Percentiles rank a stretch among this genome's conserved stretches.
Evolutionary conservation across 2,113 vertebrate species (phyloP).

Genomic region (Hepsetus odoe): DNA sequence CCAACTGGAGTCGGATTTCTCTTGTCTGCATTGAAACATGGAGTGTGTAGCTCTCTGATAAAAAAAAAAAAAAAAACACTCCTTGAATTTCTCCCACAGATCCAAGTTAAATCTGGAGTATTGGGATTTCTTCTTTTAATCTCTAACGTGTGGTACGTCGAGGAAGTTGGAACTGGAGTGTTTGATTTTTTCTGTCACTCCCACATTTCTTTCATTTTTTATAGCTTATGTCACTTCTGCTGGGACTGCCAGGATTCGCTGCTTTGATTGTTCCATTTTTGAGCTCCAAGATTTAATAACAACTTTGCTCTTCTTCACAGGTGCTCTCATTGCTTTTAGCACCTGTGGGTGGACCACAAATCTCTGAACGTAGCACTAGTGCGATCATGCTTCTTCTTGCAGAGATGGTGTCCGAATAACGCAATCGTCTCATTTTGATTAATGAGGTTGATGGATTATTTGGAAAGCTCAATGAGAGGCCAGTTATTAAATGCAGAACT

Average conservation of each 20-base stretch:
- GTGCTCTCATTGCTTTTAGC: too few relatives aligned
- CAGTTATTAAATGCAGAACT: neutral
- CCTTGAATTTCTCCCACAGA: constrained; percentile 23
- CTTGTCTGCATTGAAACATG: neutral
- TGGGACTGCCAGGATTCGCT: constrained; percentile 11
- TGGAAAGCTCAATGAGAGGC: too few relatives aligned
- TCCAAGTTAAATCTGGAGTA: constrained; percentile 1
- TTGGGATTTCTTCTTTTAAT: constrained; percentile 47
- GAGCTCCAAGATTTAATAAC: constrained; percentile 2
- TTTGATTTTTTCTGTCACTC: neutral
- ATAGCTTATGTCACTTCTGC: constrained; percentile 16
- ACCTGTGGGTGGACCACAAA: too few relatives aligned
- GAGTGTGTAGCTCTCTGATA: neutral
- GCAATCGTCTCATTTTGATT: too few relatives aligned
- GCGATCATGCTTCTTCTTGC: too few relatives aligned
- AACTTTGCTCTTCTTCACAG: constrained; percentile 7
- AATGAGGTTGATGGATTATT: too few relatives aligned
- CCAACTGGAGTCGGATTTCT: constrained; percentile 8
- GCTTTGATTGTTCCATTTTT: neutral
- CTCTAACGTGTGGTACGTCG: constrained; percentile 32
- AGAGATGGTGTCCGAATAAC: too few relatives aligned
- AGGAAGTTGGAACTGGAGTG: constrained; percentile 5
- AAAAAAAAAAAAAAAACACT: too few relatives aligned
- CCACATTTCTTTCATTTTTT: constrained; percentile 9
- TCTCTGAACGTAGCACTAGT: too few relatives aligned